These are phyloP conservation scores for Antidorcas marsupialis DNA, from an alignment of 2,113 vertebrate genomes.

Conservation along the genomic window DNA sequence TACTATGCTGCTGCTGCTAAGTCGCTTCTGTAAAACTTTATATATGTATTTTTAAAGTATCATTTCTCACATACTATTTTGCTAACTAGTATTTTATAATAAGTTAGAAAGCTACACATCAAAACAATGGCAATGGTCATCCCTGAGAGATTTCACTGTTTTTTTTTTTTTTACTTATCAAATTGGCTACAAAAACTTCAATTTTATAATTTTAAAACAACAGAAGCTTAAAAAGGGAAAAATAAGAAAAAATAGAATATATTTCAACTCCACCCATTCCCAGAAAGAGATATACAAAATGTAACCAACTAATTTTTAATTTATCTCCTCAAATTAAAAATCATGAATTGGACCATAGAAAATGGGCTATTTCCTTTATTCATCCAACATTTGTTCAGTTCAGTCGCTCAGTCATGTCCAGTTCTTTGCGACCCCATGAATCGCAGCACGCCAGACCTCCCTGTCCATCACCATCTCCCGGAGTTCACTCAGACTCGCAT, in stretches of 20 bases:
- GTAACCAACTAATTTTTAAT: background rate
- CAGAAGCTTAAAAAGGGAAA: background rate
- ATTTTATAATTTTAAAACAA: background rate
- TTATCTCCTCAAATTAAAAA: background rate
- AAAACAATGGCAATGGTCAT: background rate
- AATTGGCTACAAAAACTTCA: background rate
- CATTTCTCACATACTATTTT: background rate
- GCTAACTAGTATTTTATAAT: background rate
- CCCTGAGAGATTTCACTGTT: background rate
- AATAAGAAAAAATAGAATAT: background rate
- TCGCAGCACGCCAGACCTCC: no score
- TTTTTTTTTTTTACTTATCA: background rate
- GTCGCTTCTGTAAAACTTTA: background rate
- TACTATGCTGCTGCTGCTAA: background rate
- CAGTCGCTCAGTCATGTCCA: no score
- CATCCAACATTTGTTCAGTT: background rate
- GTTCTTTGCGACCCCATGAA: no score
- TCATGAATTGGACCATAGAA: background rate
- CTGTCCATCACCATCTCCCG: no score
- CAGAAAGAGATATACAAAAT: conserved; percentile 1
- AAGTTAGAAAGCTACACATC: background rate
- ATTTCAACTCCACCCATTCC: background rate
- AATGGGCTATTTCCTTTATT: background rate
- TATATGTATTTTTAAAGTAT: background rate
- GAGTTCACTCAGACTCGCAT: no score